Conservation (phyloP, 2,888 invertebrate genomes). For the Xanthorhoe spadicearia region DNA sequence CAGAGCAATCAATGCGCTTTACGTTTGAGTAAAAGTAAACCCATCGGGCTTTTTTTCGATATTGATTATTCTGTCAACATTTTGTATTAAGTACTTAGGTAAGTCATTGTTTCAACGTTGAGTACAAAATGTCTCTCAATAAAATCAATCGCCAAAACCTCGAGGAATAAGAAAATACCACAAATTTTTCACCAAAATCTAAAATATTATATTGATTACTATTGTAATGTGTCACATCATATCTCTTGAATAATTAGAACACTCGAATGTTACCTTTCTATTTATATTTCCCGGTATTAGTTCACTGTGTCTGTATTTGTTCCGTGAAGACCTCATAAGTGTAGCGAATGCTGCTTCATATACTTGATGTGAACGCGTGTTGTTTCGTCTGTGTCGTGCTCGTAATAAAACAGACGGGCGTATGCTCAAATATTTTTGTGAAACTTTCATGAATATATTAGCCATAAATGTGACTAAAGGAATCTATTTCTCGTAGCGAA, state of each 20-base stretch:
- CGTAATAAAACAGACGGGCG: constrained; percentile 71
- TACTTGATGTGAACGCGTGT: constrained; percentile 56
- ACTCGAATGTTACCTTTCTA: constrained; percentile 4
- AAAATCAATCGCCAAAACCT: too few relatives aligned
- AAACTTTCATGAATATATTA: constrained; percentile 85
- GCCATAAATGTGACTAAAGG: constrained; percentile 83
- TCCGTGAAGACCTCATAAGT: constrained; percentile 50
- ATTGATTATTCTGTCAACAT: too few relatives aligned
- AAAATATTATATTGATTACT: too few relatives aligned
- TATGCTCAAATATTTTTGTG: constrained; percentile 78
- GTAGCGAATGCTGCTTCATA: constrained; percentile 55
- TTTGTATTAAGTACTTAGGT: too few relatives aligned
- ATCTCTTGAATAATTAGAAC: background rate
- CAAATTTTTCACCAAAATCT: too few relatives aligned
- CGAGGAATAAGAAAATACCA: too few relatives aligned
- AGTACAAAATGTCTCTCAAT: too few relatives aligned
- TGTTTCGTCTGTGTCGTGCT: constrained; percentile 61
- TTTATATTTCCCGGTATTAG: constrained; percentile 16
- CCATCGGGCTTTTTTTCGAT: too few relatives aligned
- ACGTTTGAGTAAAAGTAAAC: too few relatives aligned
- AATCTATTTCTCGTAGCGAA: constrained; percentile 71
- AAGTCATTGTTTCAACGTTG: too few relatives aligned
- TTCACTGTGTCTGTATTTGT: constrained; percentile 35
- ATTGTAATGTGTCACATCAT: too few relatives aligned
- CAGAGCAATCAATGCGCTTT: too few relatives aligned